phyloP scores from a whole-genome alignment of 2,113 vertebrate genomes.

The Microcebus ravelobensis region DNA sequence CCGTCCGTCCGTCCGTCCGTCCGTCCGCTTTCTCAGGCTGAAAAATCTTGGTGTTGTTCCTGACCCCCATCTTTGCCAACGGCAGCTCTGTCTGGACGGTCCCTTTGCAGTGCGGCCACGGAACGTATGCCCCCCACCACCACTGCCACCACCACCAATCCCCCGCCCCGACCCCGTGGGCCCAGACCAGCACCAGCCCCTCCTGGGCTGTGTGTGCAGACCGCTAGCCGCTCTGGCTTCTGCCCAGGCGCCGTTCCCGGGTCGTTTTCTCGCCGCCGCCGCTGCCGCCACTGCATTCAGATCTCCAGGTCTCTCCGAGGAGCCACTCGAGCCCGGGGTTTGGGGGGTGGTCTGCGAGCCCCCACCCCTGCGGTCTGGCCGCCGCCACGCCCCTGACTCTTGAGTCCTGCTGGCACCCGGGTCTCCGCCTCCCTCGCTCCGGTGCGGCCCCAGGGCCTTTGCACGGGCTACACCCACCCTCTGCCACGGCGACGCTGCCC shows the following conservation, averaged over 20 bases:
- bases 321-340: neutral
- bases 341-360: too few species aligned
- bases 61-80: fast-evolving
- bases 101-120: neutral
- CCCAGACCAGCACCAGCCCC: fast-evolving
- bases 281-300: neutral
- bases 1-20: too few species aligned
- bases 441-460: neutral
- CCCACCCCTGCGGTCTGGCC: neutral
- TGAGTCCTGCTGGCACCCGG: fast-evolving
- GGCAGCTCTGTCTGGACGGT: neutral
- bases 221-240: too few species aligned
- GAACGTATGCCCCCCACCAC: fast-evolving
- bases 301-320: too few species aligned
- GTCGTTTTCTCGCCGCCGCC: neutral
- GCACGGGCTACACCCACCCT: neutral
- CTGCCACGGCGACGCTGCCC: neutral
- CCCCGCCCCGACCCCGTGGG: too few species aligned
- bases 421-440: fast-evolving
- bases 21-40: too few species aligned
- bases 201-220: too few species aligned
- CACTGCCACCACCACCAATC: too few species aligned
- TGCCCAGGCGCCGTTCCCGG: neutral
- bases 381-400: fast-evolving
- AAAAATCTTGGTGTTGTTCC: neutral